A percentile compares a stretch with the other conserved stretches of the same genome.
Conservation (phyloP, 2,113 vertebrate genomes). For the Silurus glanis region DNA sequence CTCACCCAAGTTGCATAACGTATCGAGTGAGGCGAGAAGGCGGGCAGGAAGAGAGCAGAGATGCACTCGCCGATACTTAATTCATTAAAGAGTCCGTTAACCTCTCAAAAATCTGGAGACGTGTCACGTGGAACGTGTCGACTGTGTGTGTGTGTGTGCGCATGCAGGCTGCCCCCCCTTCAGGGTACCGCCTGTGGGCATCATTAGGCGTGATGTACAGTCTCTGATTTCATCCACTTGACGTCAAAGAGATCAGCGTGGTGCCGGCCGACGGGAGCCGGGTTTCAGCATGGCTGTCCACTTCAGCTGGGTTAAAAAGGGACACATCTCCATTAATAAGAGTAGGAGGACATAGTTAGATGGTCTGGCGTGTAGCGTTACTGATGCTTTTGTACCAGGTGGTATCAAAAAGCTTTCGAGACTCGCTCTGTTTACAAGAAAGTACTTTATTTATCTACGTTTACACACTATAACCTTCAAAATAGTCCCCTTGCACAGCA, state of each 20-base stretch:
- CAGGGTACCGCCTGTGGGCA: constrained; percentile 45
- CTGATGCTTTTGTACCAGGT: not conserved
- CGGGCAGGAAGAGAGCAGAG: not conserved
- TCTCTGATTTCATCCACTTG: constrained; percentile 54
- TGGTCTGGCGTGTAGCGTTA: not conserved
- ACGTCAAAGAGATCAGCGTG: constrained; percentile 43
- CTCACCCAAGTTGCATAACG: constrained; percentile 30
- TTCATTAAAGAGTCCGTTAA: constrained; percentile 28
- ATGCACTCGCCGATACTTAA: not conserved
- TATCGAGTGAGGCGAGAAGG: not conserved
- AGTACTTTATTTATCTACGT: too few relatives aligned
- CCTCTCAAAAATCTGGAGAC: constrained; percentile 13
- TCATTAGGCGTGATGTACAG: constrained; percentile 52
- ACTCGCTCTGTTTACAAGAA: too few relatives aligned
- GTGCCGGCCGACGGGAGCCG: constrained; percentile 30
- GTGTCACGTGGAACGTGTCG: not conserved
- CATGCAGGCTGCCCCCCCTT: constrained; percentile 24
- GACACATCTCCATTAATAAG: constrained; percentile 14
- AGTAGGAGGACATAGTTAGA: not conserved
- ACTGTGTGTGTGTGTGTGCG: not conserved
- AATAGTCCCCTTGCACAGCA: too few relatives aligned
- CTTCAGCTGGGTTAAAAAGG: constrained; percentile 23
- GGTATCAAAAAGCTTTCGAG: too few relatives aligned
- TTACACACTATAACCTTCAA: too few relatives aligned
- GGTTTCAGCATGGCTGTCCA: constrained; percentile 18